Base-by-base conservation (phyloP, 1,140 invertebrate genomes). In the Goniozus legneri region DNA sequence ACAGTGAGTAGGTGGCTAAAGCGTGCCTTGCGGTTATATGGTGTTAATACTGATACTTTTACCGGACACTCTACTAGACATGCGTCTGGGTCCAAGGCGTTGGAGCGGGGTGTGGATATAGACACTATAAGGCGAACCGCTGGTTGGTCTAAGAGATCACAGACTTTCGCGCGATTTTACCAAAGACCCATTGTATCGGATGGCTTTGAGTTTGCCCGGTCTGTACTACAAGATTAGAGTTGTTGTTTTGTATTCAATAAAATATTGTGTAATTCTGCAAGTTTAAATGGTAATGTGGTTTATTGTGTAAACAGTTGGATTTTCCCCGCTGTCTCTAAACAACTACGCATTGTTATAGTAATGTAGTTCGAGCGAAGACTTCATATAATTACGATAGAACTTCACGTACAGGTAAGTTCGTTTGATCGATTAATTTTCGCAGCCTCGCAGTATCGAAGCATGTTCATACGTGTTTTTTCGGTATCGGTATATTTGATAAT, bases 1-100 rank as follows among this genome's bases (percentile, higher is more conserved):
- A 34, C 49, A 3, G 30, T 51, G 2, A 34, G 43, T 8, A n/a
- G 27, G 1, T 47, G 49, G 43, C n/a, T 51, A 8, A 51, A 45
- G 33, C n/a, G 4, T 12, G 10, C 39, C 3, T 12, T 46, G 14
- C 2, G 4, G 1, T 32, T 38, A 22, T 22, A 19, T 1, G 44
- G 44, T 3, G n/a, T 46, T 31, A 31, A 46, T 35, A 51, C 37
- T 10, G 16, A 18, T 0, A 20, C 15, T 2, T 51, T 51, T 15
- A 22, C 27, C 0, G 35, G 43, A 8, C 27, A 51, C 8, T 38
- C 21, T 3, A 41, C 38, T 0, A 18, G 37, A 16, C 49, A 51
- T n/a, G 49, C 49, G 4, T n/a, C 49, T 2, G 30, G 13, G 14
- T 51, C 43, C 7, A 18, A 27, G 7, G 49, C 37, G 1, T 16